A percentile compares a stretch with the other conserved stretches of the same genome.
These are phyloP conservation scores for Panthera tigris DNA, from an alignment of 2,113 vertebrate genomes.

Conservation along the genomic window DNA sequence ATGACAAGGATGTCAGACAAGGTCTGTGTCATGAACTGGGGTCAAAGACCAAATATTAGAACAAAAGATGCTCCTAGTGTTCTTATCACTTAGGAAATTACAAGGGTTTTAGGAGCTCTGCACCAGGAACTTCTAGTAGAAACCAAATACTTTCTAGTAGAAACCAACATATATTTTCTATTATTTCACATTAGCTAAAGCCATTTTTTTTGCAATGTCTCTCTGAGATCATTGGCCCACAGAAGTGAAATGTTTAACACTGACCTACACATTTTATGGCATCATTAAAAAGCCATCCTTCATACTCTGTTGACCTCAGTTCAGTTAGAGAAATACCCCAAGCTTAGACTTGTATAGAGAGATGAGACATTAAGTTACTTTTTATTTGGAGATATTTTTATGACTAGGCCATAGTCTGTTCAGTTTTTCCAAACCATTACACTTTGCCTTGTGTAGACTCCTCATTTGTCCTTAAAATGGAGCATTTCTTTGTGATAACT, in stretches of 20 bases:
- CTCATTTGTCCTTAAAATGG: background rate
- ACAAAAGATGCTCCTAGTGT: background rate
- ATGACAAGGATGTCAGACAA: background rate
- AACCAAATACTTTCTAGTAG: background rate
- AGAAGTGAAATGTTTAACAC: background rate
- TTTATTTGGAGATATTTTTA: conserved; percentile 16
- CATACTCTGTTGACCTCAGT: background rate
- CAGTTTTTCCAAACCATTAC: background rate
- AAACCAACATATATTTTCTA: background rate
- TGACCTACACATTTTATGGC: background rate
- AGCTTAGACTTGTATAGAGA: background rate
- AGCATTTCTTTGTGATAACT: background rate
- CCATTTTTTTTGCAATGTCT: background rate
- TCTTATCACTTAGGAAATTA: background rate
- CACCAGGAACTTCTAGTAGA: background rate
- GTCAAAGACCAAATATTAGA: background rate
- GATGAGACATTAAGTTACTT: background rate
- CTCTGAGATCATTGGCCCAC: background rate
- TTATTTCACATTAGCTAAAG: background rate
- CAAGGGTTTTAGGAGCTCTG: background rate
- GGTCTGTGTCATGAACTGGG: background rate
- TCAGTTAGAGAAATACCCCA: background rate
- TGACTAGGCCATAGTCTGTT: background rate
- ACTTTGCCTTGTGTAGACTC: background rate
- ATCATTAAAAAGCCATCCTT: background rate